These are phyloP conservation scores for Valencia hispanica DNA, from an alignment of 2,797 vertebrate species.

Conservation along the genomic window DNA sequence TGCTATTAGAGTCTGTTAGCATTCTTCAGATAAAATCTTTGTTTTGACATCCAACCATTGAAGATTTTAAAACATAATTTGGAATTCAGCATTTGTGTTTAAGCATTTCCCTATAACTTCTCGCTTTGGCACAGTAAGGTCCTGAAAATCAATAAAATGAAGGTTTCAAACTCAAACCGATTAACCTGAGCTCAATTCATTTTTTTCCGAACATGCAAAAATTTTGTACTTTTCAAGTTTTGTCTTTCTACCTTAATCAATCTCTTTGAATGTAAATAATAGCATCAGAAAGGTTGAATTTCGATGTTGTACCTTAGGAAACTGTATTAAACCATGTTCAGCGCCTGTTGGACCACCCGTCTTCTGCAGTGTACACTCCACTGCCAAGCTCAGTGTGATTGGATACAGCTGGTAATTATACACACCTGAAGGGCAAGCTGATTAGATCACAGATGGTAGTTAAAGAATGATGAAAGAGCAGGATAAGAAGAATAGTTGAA, in stretches of 20 bases:
- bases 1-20: no score
- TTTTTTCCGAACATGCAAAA: not conserved
- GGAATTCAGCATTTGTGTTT: no score
- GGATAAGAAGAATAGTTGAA: no score
- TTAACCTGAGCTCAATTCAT: not conserved
- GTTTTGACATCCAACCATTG: not conserved
- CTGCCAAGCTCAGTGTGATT: not conserved
- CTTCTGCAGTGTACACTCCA: not conserved
- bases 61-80: not conserved
- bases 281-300: not conserved
- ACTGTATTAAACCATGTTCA: not conserved
- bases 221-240: not conserved
- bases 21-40: no score
- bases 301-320: not conserved
- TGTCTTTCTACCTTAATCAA: not conserved
- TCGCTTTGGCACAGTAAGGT: no score
- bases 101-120: not conserved
- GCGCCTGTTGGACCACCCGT: not conserved
- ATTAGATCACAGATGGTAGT: not conserved
- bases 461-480: not conserved
- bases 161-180: not conserved
- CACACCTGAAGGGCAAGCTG: not conserved
- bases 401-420: not conserved
- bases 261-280: not conserved
- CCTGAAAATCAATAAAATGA: no score